Conservation (phyloP, 2,113 vertebrate genomes). For the Hystrix cristata region DNA sequence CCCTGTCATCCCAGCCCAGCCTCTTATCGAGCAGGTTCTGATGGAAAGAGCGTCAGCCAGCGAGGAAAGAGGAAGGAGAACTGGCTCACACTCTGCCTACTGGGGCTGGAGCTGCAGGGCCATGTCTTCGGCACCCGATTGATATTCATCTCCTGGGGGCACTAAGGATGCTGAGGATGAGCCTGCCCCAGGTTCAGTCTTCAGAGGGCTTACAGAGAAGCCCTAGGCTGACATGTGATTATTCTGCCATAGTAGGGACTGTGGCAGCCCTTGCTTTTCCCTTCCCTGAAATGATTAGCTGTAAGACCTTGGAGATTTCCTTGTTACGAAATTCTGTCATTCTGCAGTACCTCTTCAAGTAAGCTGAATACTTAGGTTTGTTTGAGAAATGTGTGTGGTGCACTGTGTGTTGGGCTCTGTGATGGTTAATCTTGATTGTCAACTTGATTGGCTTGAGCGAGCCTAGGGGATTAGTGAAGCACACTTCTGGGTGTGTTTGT, state of each 20-base stretch:
- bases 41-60: neutral
- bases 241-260: neutral
- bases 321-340: neutral
- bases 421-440: neutral
- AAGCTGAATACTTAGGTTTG: neutral
- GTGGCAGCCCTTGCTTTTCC: neutral
- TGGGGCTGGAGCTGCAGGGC: neutral
- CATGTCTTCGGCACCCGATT: neutral
- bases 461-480: neutral
- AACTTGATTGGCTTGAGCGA: neutral
- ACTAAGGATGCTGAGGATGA: neutral
- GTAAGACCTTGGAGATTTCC: neutral
- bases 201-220: neutral
- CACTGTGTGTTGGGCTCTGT: neutral
- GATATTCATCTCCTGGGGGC: neutral
- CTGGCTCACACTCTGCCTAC: neutral
- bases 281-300: neutral
- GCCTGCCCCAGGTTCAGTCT: neutral
- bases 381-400: neutral
- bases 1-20: neutral
- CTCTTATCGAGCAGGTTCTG: neutral
- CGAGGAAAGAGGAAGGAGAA: neutral
- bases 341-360: conserved; percentile 11
- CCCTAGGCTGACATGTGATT: fast-evolving
- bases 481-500: neutral